Conservation (phyloP, 2,113 vertebrate genomes). For the Chamaea fasciata region DNA sequence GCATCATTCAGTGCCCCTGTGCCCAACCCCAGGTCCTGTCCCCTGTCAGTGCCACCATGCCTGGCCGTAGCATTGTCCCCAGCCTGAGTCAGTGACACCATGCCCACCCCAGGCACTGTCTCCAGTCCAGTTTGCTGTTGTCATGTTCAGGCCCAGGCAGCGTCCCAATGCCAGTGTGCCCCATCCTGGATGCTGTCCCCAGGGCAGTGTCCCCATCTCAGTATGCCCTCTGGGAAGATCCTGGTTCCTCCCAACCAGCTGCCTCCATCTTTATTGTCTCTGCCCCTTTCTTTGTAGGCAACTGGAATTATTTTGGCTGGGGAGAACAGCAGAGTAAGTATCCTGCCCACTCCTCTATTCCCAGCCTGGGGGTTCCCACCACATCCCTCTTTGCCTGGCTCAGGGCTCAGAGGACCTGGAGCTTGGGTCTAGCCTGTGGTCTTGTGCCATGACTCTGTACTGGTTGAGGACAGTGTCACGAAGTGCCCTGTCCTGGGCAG, state of each 20-base stretch:
- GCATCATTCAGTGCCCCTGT: not conserved
- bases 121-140: not conserved
- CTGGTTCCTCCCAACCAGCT: not conserved
- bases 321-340: slow-evolving; percentile 98
- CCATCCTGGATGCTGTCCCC: not conserved
- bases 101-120: not conserved
- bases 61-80: not conserved
- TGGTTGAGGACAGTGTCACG: not conserved
- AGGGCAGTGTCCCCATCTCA: not conserved
- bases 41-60: not conserved
- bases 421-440: not conserved
- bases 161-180: not conserved
- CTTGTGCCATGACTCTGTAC: not conserved
- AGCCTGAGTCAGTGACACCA: not conserved
- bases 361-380: not conserved
- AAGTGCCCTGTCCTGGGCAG: not conserved
- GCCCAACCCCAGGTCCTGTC: not conserved
- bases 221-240: not conserved
- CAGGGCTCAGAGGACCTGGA: not conserved
- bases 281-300: slow-evolving; percentile 79
- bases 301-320: slow-evolving; percentile 96
- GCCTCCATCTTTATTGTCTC: slow-evolving; percentile 10
- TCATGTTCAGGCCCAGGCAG: not conserved
- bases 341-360: not conserved
- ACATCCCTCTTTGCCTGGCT: not conserved